Evolutionary conservation across 2,113 vertebrate genomes (phyloP), one percentile per base, ranked within the genome.

Genomic region (Scomber colias): DNA sequence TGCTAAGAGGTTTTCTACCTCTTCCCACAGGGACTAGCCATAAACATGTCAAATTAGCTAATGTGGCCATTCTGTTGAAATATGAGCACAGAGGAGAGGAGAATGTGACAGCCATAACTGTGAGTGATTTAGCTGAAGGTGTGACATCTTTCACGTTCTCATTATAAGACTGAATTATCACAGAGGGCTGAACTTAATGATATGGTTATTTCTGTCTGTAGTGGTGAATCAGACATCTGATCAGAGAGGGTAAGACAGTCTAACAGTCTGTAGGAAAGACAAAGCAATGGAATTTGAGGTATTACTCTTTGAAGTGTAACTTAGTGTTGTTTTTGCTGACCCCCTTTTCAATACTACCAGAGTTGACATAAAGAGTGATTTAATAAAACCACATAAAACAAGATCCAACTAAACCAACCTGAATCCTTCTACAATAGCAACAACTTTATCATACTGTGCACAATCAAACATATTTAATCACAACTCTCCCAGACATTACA

Each of bases 31-130:
- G 59, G 59, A n/a, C 44, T 50, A n/a, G 31, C 40, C 35, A 64
- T 67, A 54, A 62, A 82, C 74, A 77, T 21, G 61, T 73, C 64
- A 64, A 66, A 56, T 19, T 60, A 53, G 66, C 72, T 75, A 86
- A 67, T 75, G 73, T 60, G 66, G 49, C 64, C 48, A 12, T 80
- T 87, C 14, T 40, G 30, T 16, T 4, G 50, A 89, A 64, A 79
- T 71, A 75, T 60, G 74, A 83, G 45, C 60, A n/a, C 5, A 46
- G 7, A 49, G 35, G 17, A 63, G 66, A 54, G 48, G 50, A 19
- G 40, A 11, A 21, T 24, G 17, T 31, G 65, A 57, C 55, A 2
- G 21, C 35, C 17, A 35, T 40, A 44, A 2, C 35, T 8, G 48
- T 19, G 16, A 61, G 60, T 46, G 53, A 77, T 60, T 44, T 6